Evolutionary conservation across 2,113 vertebrate species (phyloP).

Genomic region (Rallus limicola): DNA sequence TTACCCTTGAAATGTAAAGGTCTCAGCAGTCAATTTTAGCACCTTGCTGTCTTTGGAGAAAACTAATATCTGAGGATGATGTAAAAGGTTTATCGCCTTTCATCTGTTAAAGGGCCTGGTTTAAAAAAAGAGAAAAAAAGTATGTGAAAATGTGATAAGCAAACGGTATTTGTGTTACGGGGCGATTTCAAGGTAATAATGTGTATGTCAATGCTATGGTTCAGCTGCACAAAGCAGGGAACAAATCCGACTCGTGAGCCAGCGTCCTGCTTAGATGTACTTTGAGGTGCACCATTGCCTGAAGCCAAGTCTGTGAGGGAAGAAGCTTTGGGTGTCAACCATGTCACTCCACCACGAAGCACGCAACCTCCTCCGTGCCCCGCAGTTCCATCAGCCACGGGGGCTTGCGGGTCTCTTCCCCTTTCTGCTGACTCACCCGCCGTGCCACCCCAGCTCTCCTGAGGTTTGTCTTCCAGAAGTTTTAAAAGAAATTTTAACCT

Average conservation of each 20-base stretch:
- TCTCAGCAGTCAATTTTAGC: background rate
- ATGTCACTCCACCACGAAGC: accelerated
- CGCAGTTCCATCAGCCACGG: accelerated
- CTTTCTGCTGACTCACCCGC: background rate
- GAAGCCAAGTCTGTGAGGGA: no score
- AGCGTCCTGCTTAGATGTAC: accelerated
- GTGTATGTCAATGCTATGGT: accelerated
- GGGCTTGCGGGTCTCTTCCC: accelerated
- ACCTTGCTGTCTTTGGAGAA: background rate
- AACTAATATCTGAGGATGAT: background rate
- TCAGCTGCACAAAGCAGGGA: accelerated
- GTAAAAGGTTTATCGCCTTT: background rate
- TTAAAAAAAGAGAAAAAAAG: background rate
- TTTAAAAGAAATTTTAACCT: background rate
- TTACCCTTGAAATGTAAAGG: background rate
- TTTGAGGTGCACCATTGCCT: accelerated
- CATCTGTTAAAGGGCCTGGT: background rate
- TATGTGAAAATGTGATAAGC: background rate
- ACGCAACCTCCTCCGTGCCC: accelerated
- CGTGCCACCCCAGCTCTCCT: accelerated
- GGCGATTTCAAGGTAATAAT: background rate
- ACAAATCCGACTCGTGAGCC: accelerated
- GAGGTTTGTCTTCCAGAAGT: accelerated
- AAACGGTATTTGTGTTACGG: accelerated
- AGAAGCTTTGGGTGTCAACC: accelerated